Percentiles rank a stretch among this genome's conserved stretches.
Conservation (phyloP, 2,113 vertebrate species). For the Conger conger region DNA sequence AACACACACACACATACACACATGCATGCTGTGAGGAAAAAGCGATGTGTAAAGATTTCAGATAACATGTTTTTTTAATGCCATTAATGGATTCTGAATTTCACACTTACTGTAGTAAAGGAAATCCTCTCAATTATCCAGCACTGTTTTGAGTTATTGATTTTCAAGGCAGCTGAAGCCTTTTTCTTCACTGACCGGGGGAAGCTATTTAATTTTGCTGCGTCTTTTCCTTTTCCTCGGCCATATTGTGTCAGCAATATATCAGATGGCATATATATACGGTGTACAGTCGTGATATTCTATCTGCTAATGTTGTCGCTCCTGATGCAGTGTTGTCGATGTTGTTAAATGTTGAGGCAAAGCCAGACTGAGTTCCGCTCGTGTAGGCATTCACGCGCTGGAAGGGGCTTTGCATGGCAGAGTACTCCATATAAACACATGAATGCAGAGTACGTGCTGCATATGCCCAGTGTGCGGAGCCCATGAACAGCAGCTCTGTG, state of each 20-base stretch:
- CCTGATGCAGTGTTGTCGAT: neutral
- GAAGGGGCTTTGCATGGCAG: too few species aligned
- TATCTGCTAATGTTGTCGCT: slow-evolving; percentile 2
- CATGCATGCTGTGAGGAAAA: neutral
- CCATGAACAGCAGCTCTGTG: too few species aligned
- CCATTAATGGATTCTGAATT: neutral
- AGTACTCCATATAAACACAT: too few species aligned
- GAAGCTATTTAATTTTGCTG: neutral
- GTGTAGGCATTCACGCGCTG: neutral
- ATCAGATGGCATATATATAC: slow-evolving; percentile 1
- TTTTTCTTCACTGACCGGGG: neutral
- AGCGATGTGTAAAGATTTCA: neutral
- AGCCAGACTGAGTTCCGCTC: neutral
- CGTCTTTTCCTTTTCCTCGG: neutral
- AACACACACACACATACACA: neutral
- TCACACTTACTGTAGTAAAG: neutral
- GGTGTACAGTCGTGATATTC: neutral
- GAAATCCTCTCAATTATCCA: neutral
- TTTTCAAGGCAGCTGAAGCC: neutral
- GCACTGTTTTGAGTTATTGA: neutral
- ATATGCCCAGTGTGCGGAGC: neutral
- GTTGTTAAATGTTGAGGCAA: neutral
- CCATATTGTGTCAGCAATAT: neutral
- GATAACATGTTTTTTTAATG: neutral
- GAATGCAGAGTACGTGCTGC: too few species aligned